These are phyloP conservation scores for Terrapene triunguis DNA, from an alignment of 2,113 vertebrate genomes.

Conservation along the genomic window DNA sequence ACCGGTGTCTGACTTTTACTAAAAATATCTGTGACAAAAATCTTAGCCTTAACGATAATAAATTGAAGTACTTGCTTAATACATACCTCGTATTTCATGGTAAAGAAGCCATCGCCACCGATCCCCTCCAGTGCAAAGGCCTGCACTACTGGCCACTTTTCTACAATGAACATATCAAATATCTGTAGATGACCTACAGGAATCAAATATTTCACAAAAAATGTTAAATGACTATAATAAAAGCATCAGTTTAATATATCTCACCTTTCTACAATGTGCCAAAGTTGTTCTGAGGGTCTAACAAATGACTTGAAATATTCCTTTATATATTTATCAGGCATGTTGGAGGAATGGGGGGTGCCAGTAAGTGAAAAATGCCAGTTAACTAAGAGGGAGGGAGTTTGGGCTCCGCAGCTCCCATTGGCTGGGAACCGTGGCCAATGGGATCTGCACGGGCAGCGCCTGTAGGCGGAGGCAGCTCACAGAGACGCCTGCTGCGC, in stretches of 20 bases:
- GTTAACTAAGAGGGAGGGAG: no score
- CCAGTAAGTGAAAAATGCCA: no score
- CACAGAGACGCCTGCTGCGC: no score
- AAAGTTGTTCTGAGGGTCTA: neutral
- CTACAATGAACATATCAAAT: conserved; percentile 97
- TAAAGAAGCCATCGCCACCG: conserved; percentile 96
- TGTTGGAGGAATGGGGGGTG: no score
- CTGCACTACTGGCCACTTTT: conserved; percentile 98
- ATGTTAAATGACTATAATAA: neutral
- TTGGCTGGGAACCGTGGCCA: no score
- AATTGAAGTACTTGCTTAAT: accelerated
- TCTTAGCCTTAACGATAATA: no score
- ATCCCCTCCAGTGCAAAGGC: conserved; percentile 97
- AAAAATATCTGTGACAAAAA: no score
- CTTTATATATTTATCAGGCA: neutral
- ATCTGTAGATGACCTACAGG: conserved; percentile 91
- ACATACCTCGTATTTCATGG: conserved; percentile 94
- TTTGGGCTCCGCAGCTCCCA: no score
- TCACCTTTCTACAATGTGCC: neutral
- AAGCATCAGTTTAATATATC: neutral
- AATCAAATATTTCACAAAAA: conserved; percentile 8
- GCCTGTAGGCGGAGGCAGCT: no score
- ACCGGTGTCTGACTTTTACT: no score
- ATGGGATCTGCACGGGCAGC: no score
- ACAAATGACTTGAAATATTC: neutral